Percentiles rank a stretch among this genome's conserved stretches.
Evolutionary conservation across 2,888 invertebrate species (phyloP).

Genomic region (Helleia helle): DNA sequence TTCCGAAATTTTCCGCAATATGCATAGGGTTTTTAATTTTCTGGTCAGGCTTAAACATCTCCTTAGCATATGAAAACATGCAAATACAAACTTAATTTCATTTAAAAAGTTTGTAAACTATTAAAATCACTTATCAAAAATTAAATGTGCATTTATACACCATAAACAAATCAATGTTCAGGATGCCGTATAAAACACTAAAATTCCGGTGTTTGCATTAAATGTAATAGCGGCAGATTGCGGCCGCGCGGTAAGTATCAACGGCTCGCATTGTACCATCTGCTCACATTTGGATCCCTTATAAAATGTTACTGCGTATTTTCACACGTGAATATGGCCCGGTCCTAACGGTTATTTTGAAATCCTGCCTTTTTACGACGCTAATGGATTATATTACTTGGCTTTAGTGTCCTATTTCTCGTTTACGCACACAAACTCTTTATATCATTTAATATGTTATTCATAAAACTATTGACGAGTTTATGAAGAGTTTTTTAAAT

Average conservation of each 20-base stretch:
- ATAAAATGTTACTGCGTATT: slow-evolving; percentile 71
- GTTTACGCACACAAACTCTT: slow-evolving; percentile 34
- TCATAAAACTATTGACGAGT: no score
- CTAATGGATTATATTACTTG: slow-evolving; percentile 66
- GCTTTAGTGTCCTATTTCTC: slow-evolving; percentile 46
- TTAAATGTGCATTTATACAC: background rate
- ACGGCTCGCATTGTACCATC: slow-evolving; percentile 65
- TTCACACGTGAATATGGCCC: slow-evolving; percentile 62
- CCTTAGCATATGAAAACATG: no score
- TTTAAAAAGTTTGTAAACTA: no score
- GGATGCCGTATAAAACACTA: slow-evolving; percentile 39
- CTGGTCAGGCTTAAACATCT: no score
- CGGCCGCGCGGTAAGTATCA: slow-evolving; percentile 53
- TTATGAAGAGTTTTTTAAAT: no score
- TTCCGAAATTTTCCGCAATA: no score
- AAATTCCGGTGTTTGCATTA: slow-evolving; percentile 65
- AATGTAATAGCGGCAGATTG: slow-evolving; percentile 63
- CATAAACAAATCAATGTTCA: slow-evolving; percentile 15
- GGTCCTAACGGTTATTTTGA: slow-evolving; percentile 56
- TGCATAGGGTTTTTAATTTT: no score
- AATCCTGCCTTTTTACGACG: slow-evolving; percentile 63
- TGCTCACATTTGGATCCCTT: slow-evolving; percentile 70
- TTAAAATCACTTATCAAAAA: no score
- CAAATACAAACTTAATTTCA: no score
- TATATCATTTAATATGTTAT: no score